Conservation (phyloP, 2,797 vertebrate genomes). For the Podarcis lilfordi region DNA sequence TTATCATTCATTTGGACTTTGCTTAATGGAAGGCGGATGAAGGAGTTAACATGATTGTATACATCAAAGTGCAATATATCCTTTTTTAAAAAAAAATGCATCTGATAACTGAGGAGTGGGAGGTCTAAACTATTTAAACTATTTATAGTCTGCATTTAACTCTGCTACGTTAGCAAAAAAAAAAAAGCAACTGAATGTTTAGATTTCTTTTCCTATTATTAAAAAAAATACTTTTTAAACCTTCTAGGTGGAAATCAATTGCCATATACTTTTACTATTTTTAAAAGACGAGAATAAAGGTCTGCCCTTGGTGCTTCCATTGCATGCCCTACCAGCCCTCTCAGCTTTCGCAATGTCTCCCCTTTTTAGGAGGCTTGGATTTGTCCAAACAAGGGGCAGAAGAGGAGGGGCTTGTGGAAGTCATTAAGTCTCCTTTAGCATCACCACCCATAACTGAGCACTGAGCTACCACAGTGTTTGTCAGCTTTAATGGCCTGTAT, state of each 20-base stretch:
- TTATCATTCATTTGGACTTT: conserved; percentile 69
- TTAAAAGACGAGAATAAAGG: neutral
- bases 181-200: conserved; percentile 56
- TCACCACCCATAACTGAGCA: neutral
- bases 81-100: conserved; percentile 64
- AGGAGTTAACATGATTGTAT: conserved; percentile 61
- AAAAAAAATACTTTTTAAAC: conserved; percentile 49
- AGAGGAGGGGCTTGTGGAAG: neutral
- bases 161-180: conserved; percentile 41
- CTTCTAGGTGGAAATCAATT: neutral
- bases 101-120: conserved; percentile 20
- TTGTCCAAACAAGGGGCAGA: neutral
- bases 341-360: neutral
- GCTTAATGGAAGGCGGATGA: conserved; percentile 64
- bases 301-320: neutral
- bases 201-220: conserved; percentile 49
- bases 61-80: conserved; percentile 73
- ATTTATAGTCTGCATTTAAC: conserved; percentile 28
- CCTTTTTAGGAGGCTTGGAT: neutral
- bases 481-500: too few species aligned
- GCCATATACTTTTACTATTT: neutral
- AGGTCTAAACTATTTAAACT: conserved; percentile 35
- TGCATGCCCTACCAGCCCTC: too few species aligned
- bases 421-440: neutral
- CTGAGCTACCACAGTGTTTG: neutral